Evolutionary conservation across 2,888 invertebrate genomes (phyloP).

Genomic region (Prosapia bicincta): DNA sequence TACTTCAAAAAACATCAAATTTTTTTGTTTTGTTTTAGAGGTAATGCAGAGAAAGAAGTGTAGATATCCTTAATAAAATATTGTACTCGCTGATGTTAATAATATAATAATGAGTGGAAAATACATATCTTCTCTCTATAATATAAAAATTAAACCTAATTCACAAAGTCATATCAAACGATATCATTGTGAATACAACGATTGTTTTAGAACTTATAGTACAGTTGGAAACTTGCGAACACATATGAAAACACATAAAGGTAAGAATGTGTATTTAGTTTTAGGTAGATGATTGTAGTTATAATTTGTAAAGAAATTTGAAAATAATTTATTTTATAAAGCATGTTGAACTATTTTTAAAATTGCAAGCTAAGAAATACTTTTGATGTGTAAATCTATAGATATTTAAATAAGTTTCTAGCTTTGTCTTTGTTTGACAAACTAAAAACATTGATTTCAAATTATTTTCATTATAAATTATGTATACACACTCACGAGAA

Average conservation of each 20-base stretch:
- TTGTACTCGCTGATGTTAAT: not conserved
- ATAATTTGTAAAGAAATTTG: no score
- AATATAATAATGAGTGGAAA: not conserved
- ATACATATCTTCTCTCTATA: not conserved
- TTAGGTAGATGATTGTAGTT: no score
- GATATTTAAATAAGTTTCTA: no score
- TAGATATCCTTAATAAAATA: not conserved
- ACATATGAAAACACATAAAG: conserved; percentile 94
- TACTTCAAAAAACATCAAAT: not conserved
- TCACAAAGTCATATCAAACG: conserved; percentile 55
- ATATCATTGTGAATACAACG: conserved; percentile 85
- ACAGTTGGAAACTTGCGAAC: conserved; percentile 92
- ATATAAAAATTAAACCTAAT: not conserved
- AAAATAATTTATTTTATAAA: no score
- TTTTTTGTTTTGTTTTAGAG: not conserved
- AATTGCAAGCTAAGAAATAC: no score
- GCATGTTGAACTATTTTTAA: no score
- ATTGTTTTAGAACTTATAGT: conserved; percentile 85
- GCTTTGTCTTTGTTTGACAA: no score
- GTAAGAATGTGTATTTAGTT: conserved; percentile 57
- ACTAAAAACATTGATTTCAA: no score
- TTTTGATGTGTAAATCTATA: no score
- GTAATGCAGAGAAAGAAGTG: not conserved
- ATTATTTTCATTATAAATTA: no score
- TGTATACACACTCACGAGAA: no score